Base-by-base conservation (phyloP, 2,888 invertebrate species). In the Dynastes grantii region DNA sequence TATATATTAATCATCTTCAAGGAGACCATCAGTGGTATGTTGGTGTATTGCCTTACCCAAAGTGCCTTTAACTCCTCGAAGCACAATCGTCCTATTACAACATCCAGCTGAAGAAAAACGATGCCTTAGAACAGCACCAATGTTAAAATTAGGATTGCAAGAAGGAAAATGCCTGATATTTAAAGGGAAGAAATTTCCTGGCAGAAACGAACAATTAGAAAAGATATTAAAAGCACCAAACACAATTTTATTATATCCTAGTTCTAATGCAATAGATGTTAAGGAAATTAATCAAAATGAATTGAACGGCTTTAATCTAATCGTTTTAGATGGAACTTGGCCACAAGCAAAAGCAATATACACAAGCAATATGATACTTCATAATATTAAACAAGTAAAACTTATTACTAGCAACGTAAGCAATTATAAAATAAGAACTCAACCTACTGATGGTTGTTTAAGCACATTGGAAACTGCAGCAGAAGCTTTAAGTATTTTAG, bases 301-400 rank as follows among this genome's bases (percentile, higher is more conserved):
- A 83, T 84, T 85, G 81, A 83, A 87, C 45, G 89, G 88, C 63
- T 91, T 95, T 86, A 97, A 96, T 87, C 90, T 98, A 76, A 90
- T 98, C 64, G 89, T 98, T 61, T 92, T 98, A 81, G 98, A 98
- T 90, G 98, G 98, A 3, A 98, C 98, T 9, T 98, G 98, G 98
- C 95, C 97, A 0, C 98, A 98, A 89, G 97, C 98, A 2, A 97
- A 96, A 88, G 95, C 96, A 11, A 96, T 98, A 81, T 98, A 95
- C 89, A 92, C 95, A 70, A 94, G 95, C 81, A 97, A 96, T 87
- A 92, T 94, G 13, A 90, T 93, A 79, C 90, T 98, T 71, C 95
- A 95, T 84, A 90, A 90, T 76, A 88, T 97, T 79, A 93, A 91
- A 84, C 96, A 97, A 90, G 95, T 97, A 0, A 96, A 97, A 89